Percentiles rank a stretch among this genome's conserved stretches.
phyloP scores from a whole-genome alignment of 2,888 invertebrate species.

The Ormyrus nitidulus region DNA sequence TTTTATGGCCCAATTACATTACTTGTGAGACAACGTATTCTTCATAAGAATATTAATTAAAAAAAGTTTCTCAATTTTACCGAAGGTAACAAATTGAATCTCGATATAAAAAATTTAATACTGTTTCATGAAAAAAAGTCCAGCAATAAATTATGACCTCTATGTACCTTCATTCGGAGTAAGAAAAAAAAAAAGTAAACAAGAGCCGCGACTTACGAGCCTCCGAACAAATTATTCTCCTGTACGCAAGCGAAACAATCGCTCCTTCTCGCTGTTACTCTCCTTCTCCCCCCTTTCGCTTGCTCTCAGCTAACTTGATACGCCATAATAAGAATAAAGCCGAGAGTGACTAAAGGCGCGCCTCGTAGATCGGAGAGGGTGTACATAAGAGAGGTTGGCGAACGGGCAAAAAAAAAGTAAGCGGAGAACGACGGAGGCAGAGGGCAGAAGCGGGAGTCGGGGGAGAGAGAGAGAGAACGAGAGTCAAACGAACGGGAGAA shows the following conservation, averaged over 20 bases:
- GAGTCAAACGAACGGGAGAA: conserved; percentile 41
- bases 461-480: conserved; percentile 32
- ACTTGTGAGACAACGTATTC: too few species aligned
- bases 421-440: conserved; percentile 2
- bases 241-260: background rate
- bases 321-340: conserved; percentile 39
- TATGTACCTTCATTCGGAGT: background rate
- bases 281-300: too few species aligned
- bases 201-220: background rate
- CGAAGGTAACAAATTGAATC: too few species aligned
- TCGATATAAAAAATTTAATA: background rate
- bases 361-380: conserved; percentile 2
- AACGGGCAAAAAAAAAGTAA: conserved; percentile 12
- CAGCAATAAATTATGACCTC: background rate
- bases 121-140: background rate
- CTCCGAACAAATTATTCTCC: conserved; percentile 9
- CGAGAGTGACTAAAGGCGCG: background rate
- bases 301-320: conserved; percentile 14
- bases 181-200: background rate
- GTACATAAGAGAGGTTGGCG: conserved; percentile 26
- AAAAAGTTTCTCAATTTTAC: too few species aligned
- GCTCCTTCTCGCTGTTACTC: too few species aligned
- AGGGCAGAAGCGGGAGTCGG: conserved; percentile 8
- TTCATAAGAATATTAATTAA: too few species aligned
- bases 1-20: too few species aligned